Conservation (phyloP, 2,797 vertebrate species). For the Urosaurus nigricauda region DNA sequence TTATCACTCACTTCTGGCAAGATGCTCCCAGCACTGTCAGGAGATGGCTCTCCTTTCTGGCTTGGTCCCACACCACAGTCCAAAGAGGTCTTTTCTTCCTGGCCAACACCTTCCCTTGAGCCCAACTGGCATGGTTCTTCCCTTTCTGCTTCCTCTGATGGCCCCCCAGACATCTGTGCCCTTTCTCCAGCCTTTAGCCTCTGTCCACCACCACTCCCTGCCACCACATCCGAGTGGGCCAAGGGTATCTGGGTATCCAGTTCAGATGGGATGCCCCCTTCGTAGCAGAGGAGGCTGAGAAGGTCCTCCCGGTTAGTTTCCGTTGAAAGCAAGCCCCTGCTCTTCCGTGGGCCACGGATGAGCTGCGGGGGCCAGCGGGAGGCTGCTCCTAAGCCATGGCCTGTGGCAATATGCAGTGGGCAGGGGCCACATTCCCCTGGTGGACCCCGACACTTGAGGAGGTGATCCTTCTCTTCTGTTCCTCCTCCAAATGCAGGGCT, state of each 20-base stretch:
- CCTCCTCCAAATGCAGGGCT: background rate
- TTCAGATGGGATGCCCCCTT: slow-evolving; percentile 57
- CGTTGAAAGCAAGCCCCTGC: slow-evolving; percentile 82
- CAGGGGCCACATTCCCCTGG: slow-evolving; percentile 62
- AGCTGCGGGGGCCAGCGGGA: slow-evolving; percentile 42
- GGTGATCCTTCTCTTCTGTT: background rate
- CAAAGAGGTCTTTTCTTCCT: slow-evolving; percentile 43
- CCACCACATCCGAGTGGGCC: slow-evolving; percentile 17
- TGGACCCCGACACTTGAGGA: background rate
- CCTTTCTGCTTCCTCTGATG: slow-evolving; percentile 52
- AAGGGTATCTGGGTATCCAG: background rate
- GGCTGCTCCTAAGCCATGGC: slow-evolving; percentile 61
- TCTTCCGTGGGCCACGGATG: background rate
- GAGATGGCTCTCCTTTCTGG: background rate
- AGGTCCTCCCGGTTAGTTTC: slow-evolving; percentile 86
- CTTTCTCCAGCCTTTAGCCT: slow-evolving; percentile 69
- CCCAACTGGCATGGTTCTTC: slow-evolving; percentile 64
- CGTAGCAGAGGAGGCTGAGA: slow-evolving; percentile 83
- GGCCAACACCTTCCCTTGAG: slow-evolving; percentile 52
- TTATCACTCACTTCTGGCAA: background rate
- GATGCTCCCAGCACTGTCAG: slow-evolving; percentile 40
- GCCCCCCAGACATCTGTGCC: background rate
- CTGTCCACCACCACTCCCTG: slow-evolving; percentile 31
- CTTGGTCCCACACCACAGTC: rapidly evolving
- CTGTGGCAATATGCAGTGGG: slow-evolving; percentile 76